Evolutionary conservation across 2,113 vertebrate genomes (phyloP).

Genomic region (Microcebus griseorufus): DNA sequence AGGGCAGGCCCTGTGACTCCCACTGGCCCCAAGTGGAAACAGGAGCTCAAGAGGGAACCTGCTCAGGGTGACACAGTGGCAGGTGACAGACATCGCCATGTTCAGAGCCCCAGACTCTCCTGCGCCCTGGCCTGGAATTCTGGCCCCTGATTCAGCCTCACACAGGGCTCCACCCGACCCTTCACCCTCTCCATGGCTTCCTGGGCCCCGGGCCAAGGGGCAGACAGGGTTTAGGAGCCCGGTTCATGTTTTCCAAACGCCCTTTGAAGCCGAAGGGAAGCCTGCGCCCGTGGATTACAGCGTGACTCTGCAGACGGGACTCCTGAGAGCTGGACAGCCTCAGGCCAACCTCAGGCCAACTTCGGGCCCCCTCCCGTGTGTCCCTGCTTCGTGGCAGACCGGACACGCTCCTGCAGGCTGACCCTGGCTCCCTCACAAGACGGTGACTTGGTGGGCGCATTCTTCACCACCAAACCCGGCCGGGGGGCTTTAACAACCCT

Average conservation of each 20-base stretch:
- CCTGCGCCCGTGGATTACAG: neutral
- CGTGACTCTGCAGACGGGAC: neutral
- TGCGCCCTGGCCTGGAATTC: neutral
- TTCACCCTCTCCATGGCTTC: neutral
- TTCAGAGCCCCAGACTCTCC: neutral
- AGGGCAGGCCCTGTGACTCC: neutral
- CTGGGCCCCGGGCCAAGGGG: neutral
- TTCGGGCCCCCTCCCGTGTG: neutral
- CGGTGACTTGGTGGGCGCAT: neutral
- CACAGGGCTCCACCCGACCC: fast-evolving
- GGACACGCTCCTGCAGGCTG: neutral
- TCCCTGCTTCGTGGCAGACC: neutral
- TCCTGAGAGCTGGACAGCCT: neutral
- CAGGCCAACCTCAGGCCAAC: too few species aligned
- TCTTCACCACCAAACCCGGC: neutral
- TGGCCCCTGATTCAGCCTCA: neutral
- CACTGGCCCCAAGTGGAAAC: neutral
- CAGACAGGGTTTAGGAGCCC: neutral
- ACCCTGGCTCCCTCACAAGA: neutral
- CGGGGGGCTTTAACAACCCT: conserved; percentile 24
- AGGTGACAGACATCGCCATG: neutral
- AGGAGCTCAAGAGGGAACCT: neutral
- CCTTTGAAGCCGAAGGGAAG: neutral
- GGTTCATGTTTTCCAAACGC: neutral
- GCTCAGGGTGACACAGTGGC: neutral